A percentile compares a stretch with the other conserved stretches of the same genome.
Evolutionary conservation across 2,113 vertebrate species (phyloP).

Genomic region (Anarhynchus alexandrinus): DNA sequence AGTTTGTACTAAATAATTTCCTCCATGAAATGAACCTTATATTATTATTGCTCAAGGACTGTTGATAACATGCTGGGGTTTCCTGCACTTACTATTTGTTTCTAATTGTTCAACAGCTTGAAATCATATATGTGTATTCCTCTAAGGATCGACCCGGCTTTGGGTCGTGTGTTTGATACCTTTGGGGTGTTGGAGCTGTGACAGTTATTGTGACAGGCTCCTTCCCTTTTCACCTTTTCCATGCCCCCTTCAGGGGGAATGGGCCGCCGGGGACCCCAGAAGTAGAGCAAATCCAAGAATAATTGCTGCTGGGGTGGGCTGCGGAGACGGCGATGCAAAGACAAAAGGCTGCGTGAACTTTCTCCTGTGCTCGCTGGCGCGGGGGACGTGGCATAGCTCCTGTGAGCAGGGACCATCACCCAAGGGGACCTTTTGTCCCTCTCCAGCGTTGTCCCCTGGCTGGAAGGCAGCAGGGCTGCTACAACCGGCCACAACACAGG

Average conservation of each 20-base stretch:
- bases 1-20: constrained; percentile 57
- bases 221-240: neutral
- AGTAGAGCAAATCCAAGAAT: neutral
- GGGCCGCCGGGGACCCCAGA: neutral
- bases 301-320: neutral
- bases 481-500: neutral
- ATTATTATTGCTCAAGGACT: constrained; percentile 18
- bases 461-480: neutral
- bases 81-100: neutral
- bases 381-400: accelerated
- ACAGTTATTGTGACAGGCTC: neutral
- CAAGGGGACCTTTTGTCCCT: neutral
- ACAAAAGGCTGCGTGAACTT: neutral
- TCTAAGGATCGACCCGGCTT: neutral
- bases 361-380: neutral
- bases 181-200: neutral
- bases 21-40: constrained; percentile 9
- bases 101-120: neutral
- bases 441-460: neutral
- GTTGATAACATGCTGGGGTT: neutral
- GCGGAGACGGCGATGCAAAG: neutral
- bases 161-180: neutral
- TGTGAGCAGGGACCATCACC: neutral
- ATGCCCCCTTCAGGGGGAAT: accelerated
- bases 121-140: neutral